Base-by-base conservation (phyloP, 1,140 invertebrate species). In the Marisa cornuarietis region DNA sequence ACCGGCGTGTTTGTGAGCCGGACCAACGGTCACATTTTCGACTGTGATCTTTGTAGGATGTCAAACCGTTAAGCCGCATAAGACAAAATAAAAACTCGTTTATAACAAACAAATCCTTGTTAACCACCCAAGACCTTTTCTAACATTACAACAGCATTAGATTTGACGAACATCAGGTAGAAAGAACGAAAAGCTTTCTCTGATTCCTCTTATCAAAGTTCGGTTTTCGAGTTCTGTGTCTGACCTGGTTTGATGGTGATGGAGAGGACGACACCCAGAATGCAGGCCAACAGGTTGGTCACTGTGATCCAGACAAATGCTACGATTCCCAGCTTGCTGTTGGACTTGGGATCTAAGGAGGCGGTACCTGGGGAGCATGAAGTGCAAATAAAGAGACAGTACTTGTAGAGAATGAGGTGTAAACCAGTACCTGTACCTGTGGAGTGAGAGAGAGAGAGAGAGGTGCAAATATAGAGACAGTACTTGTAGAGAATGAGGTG, bases 171-270 rank as follows among this genome's bases (percentile, higher is more conserved):
- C n/a, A n/a, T n/a, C n/a, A n/a, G n/a, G n/a, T n/a, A n/a, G n/a
- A n/a, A n/a, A n/a, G n/a, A n/a, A n/a, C n/a, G n/a, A n/a, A n/a
- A n/a, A n/a, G n/a, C n/a, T n/a, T n/a, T n/a, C n/a, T n/a, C n/a
- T n/a, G n/a, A n/a, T n/a, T n/a, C n/a, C n/a, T n/a, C n/a, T n/a
- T 20, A 58, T 58, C 54, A 11, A 18, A 18, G 54, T 58, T 58
- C 54, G 54, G 54, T 65, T 61, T 0, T 6, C 11, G 8, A 20
- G 18, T 26, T 18, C 31, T 31, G 2, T 11, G 8, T 79, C 75
- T 86, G 92, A 31, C 97, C 97, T 20, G 97, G 97, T 87, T 95
- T 93, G 86, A 99, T 96, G 20, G 94, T 94, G 22, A 95, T 93
- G 26, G 96, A 95, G 7, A 99, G 92, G 82, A 96, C 94, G 83